Percentiles rank a stretch among this genome's conserved stretches.
phyloP scores from a whole-genome alignment of 1,140 invertebrate genomes.

The Stegodyphus mimosarum region DNA sequence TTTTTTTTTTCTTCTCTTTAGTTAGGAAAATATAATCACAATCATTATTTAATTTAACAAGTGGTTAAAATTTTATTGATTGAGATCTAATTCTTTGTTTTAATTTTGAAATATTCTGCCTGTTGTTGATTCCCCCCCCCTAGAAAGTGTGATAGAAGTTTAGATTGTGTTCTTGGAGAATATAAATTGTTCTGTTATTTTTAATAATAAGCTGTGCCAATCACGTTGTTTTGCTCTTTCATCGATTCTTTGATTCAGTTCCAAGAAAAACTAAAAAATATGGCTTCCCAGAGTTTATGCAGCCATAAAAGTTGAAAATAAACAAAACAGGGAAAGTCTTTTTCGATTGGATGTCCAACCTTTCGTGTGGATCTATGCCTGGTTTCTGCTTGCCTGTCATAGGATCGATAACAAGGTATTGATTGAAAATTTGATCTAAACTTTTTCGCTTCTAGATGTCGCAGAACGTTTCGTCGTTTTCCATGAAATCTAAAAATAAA shows the following conservation, averaged over 20 bases:
- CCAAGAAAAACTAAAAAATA: background rate
- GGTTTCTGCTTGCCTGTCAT: too few species aligned
- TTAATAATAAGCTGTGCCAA: too few species aligned
- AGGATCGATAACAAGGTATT: slow-evolving; percentile 16
- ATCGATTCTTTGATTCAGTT: background rate
- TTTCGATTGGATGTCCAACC: background rate
- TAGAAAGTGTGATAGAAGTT: too few species aligned
- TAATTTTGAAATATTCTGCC: too few species aligned
- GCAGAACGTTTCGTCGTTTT: background rate
- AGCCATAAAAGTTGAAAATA: slow-evolving; percentile 1
- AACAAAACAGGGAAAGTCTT: background rate
- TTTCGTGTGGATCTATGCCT: background rate
- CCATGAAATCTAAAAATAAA: background rate
- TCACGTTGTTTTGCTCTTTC: background rate
- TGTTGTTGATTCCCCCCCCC: too few species aligned
- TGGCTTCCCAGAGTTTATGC: background rate
- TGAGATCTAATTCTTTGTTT: too few species aligned
- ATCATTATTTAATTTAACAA: too few species aligned
- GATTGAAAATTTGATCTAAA: slow-evolving; percentile 27
- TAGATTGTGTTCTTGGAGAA: too few species aligned
- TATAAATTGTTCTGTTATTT: too few species aligned
- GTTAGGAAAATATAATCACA: too few species aligned
- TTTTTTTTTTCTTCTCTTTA: too few species aligned
- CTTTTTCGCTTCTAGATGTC: background rate
- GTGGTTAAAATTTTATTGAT: too few species aligned